phyloP scores from a whole-genome alignment of 2,113 vertebrate species.

The Chamaea fasciata region DNA sequence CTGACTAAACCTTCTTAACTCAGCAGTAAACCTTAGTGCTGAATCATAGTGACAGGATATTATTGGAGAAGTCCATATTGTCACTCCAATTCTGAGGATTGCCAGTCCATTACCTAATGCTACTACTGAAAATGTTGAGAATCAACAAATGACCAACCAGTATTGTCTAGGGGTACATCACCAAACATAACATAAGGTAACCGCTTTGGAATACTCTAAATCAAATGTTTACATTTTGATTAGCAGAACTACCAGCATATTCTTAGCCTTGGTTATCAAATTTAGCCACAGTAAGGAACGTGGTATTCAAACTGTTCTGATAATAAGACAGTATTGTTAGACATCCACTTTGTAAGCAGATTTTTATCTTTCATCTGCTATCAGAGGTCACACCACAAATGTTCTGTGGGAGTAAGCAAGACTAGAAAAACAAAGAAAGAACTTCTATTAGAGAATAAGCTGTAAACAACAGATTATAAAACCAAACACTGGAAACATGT shows the following conservation, averaged over 20 bases:
- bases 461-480: background rate
- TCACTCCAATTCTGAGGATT: background rate
- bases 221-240: background rate
- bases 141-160: background rate
- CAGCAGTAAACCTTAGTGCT: background rate
- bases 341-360: background rate
- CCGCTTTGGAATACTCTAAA: background rate
- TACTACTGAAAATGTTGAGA: background rate
- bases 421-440: background rate
- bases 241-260: background rate
- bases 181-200: background rate
- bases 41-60: background rate
- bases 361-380: conserved; percentile 15
- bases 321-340: background rate
- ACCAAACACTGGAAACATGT: background rate
- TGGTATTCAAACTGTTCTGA: background rate
- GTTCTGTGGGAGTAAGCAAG: background rate
- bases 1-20: background rate
- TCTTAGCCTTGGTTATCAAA: background rate
- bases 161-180: background rate
- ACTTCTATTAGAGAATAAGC: background rate
- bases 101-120: background rate
- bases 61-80: background rate
- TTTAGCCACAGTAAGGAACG: background rate
- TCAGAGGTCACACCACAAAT: background rate